These are phyloP conservation scores for Nesogale talazaci DNA, from an alignment of 2,113 vertebrate species.

Conservation along the genomic window DNA sequence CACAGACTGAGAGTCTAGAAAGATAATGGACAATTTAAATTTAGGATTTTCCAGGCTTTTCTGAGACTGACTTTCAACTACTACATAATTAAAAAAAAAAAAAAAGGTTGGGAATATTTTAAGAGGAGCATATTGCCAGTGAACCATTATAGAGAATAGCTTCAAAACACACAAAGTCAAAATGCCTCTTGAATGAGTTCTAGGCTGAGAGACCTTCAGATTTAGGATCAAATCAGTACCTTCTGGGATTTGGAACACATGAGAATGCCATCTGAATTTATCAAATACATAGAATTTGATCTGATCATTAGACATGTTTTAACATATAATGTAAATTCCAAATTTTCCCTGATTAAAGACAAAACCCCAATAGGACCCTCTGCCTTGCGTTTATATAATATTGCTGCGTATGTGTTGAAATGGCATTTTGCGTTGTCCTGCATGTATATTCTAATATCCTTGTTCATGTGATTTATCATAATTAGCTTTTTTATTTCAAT, in stretches of 20 bases:
- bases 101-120: slow-evolving; percentile 42
- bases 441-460: slow-evolving; percentile 18
- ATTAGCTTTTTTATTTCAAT: slow-evolving; percentile 18
- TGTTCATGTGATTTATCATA: slow-evolving; percentile 50
- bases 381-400: background rate
- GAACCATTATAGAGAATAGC: slow-evolving; percentile 47
- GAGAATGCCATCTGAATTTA: slow-evolving; percentile 65
- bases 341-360: slow-evolving; percentile 36
- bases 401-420: background rate
- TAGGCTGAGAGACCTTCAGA: slow-evolving; percentile 68
- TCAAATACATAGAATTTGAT: slow-evolving; percentile 44
- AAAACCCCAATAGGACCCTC: background rate
- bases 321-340: slow-evolving; percentile 27
- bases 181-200: slow-evolving; percentile 64
- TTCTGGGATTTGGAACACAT: slow-evolving; percentile 65
- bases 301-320: background rate
- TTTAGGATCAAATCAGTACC: slow-evolving; percentile 70
- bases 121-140: slow-evolving; percentile 22
- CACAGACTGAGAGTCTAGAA: background rate
- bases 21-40: background rate
- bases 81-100: background rate
- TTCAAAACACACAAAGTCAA: slow-evolving; percentile 68
- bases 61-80: slow-evolving; percentile 10
- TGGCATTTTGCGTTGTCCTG: background rate
- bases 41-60: background rate